Evolutionary conservation across 2,888 invertebrate genomes (phyloP).

Genomic region (Oscheius sp.): DNA sequence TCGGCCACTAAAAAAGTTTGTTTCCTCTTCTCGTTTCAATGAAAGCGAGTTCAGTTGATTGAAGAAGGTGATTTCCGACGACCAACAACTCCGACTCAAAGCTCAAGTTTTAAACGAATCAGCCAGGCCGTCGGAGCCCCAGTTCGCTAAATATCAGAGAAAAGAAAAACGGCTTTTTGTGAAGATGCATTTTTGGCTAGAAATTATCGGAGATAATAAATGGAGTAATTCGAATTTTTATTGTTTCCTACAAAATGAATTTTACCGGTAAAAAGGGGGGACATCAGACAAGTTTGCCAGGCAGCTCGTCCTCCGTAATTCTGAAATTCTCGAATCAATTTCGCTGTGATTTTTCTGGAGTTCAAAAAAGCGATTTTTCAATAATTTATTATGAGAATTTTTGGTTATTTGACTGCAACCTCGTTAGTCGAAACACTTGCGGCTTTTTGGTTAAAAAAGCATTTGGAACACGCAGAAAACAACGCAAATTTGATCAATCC

Average conservation of each 20-base stretch:
- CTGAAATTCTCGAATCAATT: not conserved
- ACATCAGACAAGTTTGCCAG: conserved; percentile 22
- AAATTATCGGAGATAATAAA: too few relatives aligned
- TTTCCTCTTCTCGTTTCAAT: not conserved
- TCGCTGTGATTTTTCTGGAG: not conserved
- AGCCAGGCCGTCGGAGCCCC: conserved; percentile 49
- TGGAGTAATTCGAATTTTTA: not conserved
- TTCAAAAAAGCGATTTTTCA: not conserved
- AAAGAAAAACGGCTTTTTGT: too few relatives aligned
- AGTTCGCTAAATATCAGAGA: conserved; percentile 25
- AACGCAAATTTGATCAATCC: conserved; percentile 18
- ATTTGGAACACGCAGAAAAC: conserved; percentile 7
- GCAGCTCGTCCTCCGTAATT: conserved; percentile 20
- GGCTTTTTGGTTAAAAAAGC: not conserved
- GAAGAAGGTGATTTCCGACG: conserved; percentile 53
- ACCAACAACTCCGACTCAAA: conserved; percentile 56
- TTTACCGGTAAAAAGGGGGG: conserved; percentile 9
- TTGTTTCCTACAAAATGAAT: not conserved
- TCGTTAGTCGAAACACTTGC: not conserved
- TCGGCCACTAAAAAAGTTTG: conserved; percentile 48
- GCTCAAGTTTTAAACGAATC: conserved; percentile 60
- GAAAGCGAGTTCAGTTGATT: conserved; percentile 40
- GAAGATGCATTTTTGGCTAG: too few relatives aligned
- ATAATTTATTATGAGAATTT: not conserved
- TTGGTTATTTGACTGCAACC: not conserved